Conservation (phyloP, 2,113 vertebrate genomes). For the Colossoma macropomum region DNA sequence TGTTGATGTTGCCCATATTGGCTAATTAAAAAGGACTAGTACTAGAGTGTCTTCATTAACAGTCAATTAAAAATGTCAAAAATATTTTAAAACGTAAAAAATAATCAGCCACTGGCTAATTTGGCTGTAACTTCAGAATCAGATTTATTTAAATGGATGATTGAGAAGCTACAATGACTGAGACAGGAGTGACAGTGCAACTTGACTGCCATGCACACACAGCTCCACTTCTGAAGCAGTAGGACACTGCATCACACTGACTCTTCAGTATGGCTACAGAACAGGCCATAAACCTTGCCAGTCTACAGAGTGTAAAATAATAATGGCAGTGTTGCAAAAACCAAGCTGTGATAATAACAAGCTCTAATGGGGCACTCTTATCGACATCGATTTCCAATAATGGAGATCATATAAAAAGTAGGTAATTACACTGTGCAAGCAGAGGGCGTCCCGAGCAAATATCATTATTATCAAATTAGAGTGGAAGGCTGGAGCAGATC, state of each 20-base stretch:
- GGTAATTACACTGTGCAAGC: constrained; percentile 68
- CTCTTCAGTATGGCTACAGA: constrained; percentile 41
- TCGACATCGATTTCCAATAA: constrained; percentile 68
- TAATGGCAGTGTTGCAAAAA: constrained; percentile 65
- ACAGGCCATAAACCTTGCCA: constrained; percentile 51
- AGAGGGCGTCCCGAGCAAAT: constrained; percentile 66
- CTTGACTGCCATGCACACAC: background rate
- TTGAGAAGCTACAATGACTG: background rate
- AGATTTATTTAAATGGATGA: background rate
- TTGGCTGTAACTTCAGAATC: background rate
- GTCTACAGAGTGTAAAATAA: constrained; percentile 61
- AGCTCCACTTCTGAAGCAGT: constrained; percentile 25
- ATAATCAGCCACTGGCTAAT: too few species aligned
- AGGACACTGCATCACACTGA: constrained; percentile 32
- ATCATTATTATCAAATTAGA: constrained; percentile 68
- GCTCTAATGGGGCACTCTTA: constrained; percentile 65
- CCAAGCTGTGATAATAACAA: constrained; percentile 67
- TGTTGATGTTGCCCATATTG: too few species aligned
- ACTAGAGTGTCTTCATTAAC: too few species aligned
- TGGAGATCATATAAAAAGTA: constrained; percentile 66
- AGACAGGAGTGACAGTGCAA: too few species aligned
- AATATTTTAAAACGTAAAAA: too few species aligned
- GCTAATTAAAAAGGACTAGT: too few species aligned
- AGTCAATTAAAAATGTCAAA: too few species aligned
- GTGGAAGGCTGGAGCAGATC: constrained; percentile 55